phyloP scores from a whole-genome alignment of 1,140 invertebrate species.

The Dryas iulia region DNA sequence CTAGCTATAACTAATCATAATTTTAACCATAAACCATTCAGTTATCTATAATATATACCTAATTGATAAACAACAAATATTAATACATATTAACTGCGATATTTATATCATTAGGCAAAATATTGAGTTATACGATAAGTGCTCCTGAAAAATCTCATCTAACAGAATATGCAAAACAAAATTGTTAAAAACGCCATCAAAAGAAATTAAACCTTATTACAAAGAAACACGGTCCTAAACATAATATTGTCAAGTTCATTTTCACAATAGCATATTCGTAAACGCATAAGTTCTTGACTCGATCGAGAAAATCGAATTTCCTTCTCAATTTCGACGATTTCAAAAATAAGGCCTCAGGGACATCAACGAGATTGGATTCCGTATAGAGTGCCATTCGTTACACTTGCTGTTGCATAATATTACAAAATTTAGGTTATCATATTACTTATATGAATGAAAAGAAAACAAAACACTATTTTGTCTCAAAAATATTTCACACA shows the following conservation, averaged over 20 bases:
- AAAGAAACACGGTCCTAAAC: neutral
- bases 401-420: neutral
- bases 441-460: no score
- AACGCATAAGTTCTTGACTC: neutral
- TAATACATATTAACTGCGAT: no score
- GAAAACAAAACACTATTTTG: no score
- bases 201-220: neutral
- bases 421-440: no score
- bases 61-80: no score
- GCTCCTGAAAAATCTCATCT: neutral
- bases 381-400: neutral
- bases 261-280: neutral
- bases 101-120: neutral
- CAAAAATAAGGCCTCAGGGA: slow-evolving; percentile 10
- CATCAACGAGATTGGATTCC: neutral
- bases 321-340: slow-evolving; percentile 12
- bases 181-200: neutral
- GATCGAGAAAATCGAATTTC: slow-evolving; percentile 7
- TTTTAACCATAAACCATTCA: no score
- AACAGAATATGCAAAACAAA: neutral
- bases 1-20: no score
- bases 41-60: no score
- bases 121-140: neutral
- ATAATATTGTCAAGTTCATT: neutral
- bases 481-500: no score